Evolutionary conservation across 2,888 invertebrate genomes (phyloP).

Genomic region (Lucinisca nassula): DNA sequence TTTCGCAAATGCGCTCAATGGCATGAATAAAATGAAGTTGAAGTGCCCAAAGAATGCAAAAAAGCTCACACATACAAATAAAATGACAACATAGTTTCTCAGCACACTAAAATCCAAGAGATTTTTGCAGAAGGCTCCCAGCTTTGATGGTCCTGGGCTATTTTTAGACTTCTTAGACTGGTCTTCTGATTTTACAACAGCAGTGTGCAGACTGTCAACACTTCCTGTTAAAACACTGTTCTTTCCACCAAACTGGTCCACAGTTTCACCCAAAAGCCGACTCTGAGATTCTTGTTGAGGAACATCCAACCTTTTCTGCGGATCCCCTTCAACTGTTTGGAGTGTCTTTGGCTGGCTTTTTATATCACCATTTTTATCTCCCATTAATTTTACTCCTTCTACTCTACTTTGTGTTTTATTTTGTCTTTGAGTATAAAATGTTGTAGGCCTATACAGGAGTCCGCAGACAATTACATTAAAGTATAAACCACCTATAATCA

Average conservation of each 20-base stretch:
- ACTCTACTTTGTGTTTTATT: neutral
- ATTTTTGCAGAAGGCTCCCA: constrained; percentile 46
- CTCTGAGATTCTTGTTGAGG: neutral
- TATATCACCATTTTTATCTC: neutral
- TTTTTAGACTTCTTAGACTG: constrained; percentile 35
- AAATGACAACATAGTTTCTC: constrained; percentile 72
- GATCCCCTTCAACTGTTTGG: neutral
- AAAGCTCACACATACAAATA: constrained; percentile 76
- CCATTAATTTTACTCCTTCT: constrained; percentile 40
- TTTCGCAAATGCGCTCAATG: constrained; percentile 64
- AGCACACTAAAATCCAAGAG: constrained; percentile 78
- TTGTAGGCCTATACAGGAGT: constrained; percentile 76
- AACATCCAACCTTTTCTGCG: neutral
- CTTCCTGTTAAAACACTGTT: constrained; percentile 72
- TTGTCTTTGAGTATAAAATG: constrained; percentile 61
- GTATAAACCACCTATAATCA: constrained; percentile 77
- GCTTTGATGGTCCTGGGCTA: neutral
- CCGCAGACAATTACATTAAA: constrained; percentile 76
- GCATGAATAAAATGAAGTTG: constrained; percentile 81
- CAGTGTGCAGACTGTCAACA: constrained; percentile 63
- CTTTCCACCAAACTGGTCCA: constrained; percentile 64
- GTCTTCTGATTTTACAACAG: constrained; percentile 32
- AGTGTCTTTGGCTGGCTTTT: neutral
- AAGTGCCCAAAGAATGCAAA: constrained; percentile 82
- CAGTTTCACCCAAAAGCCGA: neutral